These are phyloP conservation scores for Percopsis transmontana DNA, from an alignment of 2,113 vertebrate species.

Conservation along the genomic window DNA sequence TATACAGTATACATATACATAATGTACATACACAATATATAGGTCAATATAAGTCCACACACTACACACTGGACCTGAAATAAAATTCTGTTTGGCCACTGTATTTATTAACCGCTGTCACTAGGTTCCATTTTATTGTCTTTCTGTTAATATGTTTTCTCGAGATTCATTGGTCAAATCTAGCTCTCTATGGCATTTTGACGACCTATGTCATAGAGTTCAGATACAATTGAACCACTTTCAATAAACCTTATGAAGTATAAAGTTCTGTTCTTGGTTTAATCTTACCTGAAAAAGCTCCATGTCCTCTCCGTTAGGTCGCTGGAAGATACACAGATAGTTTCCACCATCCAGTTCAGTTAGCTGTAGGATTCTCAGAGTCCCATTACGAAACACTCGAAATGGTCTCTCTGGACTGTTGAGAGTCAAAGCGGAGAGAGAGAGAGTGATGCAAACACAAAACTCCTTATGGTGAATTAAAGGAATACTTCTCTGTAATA, in stretches of 20 bases:
- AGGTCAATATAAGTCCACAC: too few relatives aligned
- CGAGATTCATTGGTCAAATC: too few relatives aligned
- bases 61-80: too few relatives aligned
- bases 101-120: too few relatives aligned
- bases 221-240: too few relatives aligned
- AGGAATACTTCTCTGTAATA: neutral
- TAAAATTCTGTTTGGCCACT: too few relatives aligned
- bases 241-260: neutral
- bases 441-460: constrained; percentile 11
- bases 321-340: constrained; percentile 77
- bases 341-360: constrained; percentile 76
- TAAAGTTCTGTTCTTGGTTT: neutral
- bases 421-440: constrained; percentile 35
- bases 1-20: too few relatives aligned
- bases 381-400: constrained; percentile 78
- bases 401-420: constrained; percentile 76
- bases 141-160: too few relatives aligned
- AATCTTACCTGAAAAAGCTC: constrained; percentile 72
- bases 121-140: too few relatives aligned
- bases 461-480: constrained; percentile 1
- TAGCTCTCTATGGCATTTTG: too few relatives aligned
- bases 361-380: constrained; percentile 77
- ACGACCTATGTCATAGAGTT: too few relatives aligned
- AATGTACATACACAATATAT: too few relatives aligned
- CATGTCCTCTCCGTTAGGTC: constrained; percentile 78